Evolutionary conservation across 1,140 invertebrate genomes (phyloP).

Genomic region (Drosophila pruinosa): DNA sequence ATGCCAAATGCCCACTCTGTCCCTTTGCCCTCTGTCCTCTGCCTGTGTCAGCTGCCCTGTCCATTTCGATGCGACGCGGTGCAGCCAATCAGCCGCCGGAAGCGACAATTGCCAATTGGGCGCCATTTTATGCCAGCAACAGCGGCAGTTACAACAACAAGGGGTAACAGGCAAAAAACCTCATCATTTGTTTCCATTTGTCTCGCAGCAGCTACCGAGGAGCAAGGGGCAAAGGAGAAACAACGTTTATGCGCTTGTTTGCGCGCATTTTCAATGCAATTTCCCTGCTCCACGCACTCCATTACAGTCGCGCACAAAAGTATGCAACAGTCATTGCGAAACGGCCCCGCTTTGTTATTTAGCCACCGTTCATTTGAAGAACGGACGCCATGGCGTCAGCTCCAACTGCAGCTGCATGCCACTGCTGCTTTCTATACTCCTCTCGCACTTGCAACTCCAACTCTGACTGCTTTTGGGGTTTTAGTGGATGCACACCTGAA

Average conservation of each 20-base stretch:
- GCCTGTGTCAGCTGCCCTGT: too few relatives aligned
- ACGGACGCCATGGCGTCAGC: constrained; percentile 9
- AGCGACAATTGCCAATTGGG: constrained; percentile 78
- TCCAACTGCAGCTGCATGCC: not conserved
- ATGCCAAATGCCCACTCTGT: not conserved
- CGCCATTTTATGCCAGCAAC: constrained; percentile 61
- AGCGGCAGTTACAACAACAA: constrained; percentile 20
- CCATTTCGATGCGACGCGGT: constrained; percentile 6
- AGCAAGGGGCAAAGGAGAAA: not conserved
- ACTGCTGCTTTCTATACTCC: too few relatives aligned
- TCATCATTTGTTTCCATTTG: constrained; percentile 78
- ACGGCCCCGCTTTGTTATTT: constrained; percentile 69
- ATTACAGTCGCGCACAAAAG: constrained; percentile 46
- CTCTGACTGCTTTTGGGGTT: constrained; percentile 12
- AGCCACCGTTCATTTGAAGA: constrained; percentile 55
- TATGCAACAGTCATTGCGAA: constrained; percentile 64
- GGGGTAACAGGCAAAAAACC: constrained; percentile 46
- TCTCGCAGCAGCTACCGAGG: not conserved
- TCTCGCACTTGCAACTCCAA: not conserved
- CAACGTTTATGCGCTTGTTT: constrained; percentile 75
- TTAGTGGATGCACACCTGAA: constrained; percentile 57
- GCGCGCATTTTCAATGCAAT: constrained; percentile 56
- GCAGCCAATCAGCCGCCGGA: constrained; percentile 74
- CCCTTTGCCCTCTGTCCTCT: not conserved
- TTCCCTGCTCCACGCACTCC: constrained; percentile 23